phyloP scores from a whole-genome alignment of 2,113 vertebrate species.

The Hippocampus zosterae region DNA sequence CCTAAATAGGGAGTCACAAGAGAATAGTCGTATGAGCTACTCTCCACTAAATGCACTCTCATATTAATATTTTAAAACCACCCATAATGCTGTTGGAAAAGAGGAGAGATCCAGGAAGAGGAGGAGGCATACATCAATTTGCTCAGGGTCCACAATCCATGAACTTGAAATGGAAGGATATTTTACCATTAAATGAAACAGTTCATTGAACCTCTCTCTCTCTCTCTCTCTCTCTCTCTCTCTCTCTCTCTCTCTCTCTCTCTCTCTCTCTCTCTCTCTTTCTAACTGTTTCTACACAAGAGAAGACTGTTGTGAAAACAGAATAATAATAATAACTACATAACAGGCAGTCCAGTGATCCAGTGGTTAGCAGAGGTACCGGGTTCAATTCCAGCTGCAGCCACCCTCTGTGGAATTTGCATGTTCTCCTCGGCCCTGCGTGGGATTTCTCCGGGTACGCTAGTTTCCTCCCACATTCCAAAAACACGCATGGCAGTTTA shows the following conservation, averaged over 20 bases:
- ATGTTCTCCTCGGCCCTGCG: too few relatives aligned
- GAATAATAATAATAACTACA: neutral
- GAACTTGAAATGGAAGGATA: constrained; percentile 86
- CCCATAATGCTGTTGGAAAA: constrained; percentile 90
- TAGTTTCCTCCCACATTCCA: too few relatives aligned
- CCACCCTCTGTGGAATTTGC: too few relatives aligned
- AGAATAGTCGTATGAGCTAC: constrained; percentile 88
- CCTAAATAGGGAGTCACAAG: constrained; percentile 84
- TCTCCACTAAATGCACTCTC: constrained; percentile 99
- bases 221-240: neutral
- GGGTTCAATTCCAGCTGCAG: too few relatives aligned
- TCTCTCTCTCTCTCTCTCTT: neutral
- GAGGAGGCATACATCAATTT: constrained; percentile 98
- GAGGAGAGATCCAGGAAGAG: constrained; percentile 42
- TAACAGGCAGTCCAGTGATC: too few relatives aligned
- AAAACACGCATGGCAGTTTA: too few relatives aligned
- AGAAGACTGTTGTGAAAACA: neutral
- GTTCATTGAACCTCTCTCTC: constrained; percentile 74
- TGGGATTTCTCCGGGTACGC: too few relatives aligned
- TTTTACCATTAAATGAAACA: constrained; percentile 89
- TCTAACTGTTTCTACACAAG: neutral
- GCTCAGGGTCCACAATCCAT: constrained; percentile 84
- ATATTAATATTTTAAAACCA: constrained; percentile 99
- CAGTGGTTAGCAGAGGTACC: too few relatives aligned
- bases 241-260: neutral